These are phyloP conservation scores for Danionella dracula DNA, from an alignment of 2,797 vertebrate genomes.

Conservation along the genomic window DNA sequence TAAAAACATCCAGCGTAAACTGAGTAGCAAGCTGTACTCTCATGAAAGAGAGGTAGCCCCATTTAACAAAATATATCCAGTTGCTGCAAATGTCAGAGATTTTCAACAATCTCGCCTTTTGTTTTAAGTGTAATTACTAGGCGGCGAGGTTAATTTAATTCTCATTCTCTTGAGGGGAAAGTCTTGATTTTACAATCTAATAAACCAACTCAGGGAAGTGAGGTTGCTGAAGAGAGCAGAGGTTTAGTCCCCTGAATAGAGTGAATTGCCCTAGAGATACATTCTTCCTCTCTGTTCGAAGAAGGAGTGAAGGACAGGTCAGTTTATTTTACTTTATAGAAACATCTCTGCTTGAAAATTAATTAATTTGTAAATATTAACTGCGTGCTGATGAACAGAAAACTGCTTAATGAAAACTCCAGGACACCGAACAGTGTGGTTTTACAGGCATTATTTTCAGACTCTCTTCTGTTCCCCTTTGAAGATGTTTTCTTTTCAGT, in stretches of 20 bases:
- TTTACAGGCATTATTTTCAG: too few relatives aligned
- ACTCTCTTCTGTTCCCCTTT: too few relatives aligned
- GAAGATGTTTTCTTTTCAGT: too few relatives aligned
- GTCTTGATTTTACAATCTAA: slow-evolving; percentile 22
- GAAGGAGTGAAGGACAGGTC: not conserved
- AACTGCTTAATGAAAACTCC: not conserved
- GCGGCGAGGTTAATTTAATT: slow-evolving; percentile 26
- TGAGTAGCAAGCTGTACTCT: not conserved
- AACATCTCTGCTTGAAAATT: slow-evolving; percentile 10
- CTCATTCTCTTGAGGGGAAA: slow-evolving; percentile 17
- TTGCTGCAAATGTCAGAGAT: not conserved
- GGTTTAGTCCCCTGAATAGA: not conserved
- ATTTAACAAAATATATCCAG: not conserved
- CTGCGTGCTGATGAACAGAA: not conserved
- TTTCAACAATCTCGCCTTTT: slow-evolving; percentile 22
- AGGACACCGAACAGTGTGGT: not conserved
- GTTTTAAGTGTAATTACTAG: slow-evolving; percentile 24
- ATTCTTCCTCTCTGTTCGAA: not conserved
- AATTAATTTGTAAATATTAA: slow-evolving; percentile 13
- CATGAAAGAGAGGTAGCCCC: not conserved
- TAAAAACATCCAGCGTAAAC: slow-evolving; percentile 11
- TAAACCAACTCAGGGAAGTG: not conserved
- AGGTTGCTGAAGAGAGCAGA: not conserved
- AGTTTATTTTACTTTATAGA: slow-evolving; percentile 20
- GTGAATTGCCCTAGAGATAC: not conserved